phyloP scores from a whole-genome alignment of 2,888 invertebrate genomes.

The Altica lythri region DNA sequence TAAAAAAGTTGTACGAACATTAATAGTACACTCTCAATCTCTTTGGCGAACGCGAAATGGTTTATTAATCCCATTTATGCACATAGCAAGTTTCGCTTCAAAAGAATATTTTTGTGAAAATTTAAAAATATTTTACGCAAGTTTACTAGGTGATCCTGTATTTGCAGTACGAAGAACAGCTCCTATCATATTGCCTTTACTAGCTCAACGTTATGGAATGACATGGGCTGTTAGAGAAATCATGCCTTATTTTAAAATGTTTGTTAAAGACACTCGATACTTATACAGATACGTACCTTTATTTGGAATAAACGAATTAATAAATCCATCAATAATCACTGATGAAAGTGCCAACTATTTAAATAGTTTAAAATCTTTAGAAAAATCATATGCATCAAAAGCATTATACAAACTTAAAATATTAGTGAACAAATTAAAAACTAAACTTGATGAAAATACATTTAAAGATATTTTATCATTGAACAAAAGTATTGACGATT shows the following conservation, averaged over 20 bases:
- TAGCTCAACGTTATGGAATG: constrained; percentile 51
- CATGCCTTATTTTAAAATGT: constrained; percentile 46
- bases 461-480: constrained; percentile 33
- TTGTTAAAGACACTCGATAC: constrained; percentile 48
- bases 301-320: constrained; percentile 52
- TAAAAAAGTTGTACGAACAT: constrained; percentile 46
- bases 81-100: constrained; percentile 47
- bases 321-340: constrained; percentile 45
- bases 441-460: constrained; percentile 40
- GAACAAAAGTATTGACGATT: constrained; percentile 39
- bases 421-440: constrained; percentile 37
- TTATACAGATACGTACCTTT: constrained; percentile 49
- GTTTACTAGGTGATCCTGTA: constrained; percentile 50
- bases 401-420: constrained; percentile 28
- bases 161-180: constrained; percentile 52
- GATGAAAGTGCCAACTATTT: constrained; percentile 36
- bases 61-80: constrained; percentile 49
- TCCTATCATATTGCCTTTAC: constrained; percentile 49
- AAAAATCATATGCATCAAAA: constrained; percentile 27
- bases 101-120: constrained; percentile 50
- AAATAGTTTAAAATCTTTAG: constrained; percentile 35
- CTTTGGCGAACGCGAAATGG: constrained; percentile 53
- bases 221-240: constrained; percentile 48
- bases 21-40: constrained; percentile 47
- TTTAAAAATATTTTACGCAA: constrained; percentile 48